Conservation (phyloP, 2,888 invertebrate species). For the Ochropleura leucogaster region DNA sequence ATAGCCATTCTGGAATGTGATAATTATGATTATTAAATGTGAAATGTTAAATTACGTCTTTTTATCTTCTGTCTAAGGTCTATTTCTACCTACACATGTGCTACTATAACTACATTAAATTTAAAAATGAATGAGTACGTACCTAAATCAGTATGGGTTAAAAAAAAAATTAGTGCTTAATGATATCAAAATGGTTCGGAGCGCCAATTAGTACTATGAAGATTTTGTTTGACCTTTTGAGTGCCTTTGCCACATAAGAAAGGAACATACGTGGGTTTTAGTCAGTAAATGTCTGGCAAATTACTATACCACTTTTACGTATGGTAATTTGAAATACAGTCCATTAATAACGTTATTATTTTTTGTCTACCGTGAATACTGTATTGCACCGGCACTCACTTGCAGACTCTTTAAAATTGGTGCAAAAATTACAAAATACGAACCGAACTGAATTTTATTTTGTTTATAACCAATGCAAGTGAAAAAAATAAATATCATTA, state of each 20-base stretch:
- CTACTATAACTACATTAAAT: background rate
- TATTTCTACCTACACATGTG: background rate
- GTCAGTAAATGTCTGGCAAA: too few relatives aligned
- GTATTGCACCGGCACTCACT: too few relatives aligned
- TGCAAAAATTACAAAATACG: background rate
- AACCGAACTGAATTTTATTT: background rate
- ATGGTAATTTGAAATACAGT: background rate
- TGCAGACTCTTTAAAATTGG: background rate
- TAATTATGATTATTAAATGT: background rate
- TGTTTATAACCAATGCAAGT: too few relatives aligned
- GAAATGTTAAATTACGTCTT: background rate
- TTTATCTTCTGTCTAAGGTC: background rate
- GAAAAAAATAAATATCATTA: too few relatives aligned
- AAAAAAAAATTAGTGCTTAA: background rate
- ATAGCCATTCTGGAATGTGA: constrained; percentile 84
- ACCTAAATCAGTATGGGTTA: constrained; percentile 1
- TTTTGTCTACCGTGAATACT: background rate
- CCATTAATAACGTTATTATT: background rate
- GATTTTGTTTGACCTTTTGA: background rate
- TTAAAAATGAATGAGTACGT: constrained; percentile 15
- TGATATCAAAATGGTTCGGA: background rate
- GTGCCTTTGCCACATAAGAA: too few relatives aligned
- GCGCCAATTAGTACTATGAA: background rate
- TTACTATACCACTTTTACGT: too few relatives aligned
- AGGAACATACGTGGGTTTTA: too few relatives aligned